phyloP scores from a whole-genome alignment of 2,888 invertebrate species.

The Rhingia campestris region DNA sequence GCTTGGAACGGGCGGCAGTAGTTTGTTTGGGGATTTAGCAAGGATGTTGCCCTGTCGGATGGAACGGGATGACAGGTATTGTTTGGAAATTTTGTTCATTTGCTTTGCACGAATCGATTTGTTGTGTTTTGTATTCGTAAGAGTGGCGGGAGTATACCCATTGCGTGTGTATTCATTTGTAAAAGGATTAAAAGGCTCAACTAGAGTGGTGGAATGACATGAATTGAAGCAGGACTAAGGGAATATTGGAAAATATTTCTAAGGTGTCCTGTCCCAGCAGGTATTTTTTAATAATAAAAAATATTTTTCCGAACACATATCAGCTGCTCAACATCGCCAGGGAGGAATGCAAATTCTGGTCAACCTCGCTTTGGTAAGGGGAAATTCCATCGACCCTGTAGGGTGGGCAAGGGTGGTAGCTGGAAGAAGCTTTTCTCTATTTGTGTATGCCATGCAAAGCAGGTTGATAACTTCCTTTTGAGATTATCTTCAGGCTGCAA shows the following conservation, averaged over 20 bases:
- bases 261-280: slow-evolving; percentile 15
- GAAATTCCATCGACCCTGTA: slow-evolving; percentile 17
- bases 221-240: background rate
- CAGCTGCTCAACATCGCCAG: background rate
- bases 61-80: slow-evolving; percentile 1
- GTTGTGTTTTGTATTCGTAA: slow-evolving; percentile 48
- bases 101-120: slow-evolving; percentile 52
- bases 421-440: background rate
- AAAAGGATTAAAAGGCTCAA: slow-evolving; percentile 29
- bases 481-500: background rate
- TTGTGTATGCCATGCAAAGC: background rate
- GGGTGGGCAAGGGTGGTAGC: background rate
- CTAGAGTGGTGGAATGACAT: background rate
- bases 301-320: slow-evolving; percentile 35
- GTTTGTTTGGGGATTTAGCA: slow-evolving; percentile 24
- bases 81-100: slow-evolving; percentile 37
- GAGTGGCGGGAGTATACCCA: slow-evolving; percentile 3
- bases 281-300: slow-evolving; percentile 57
- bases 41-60: slow-evolving; percentile 29
- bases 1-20: background rate
- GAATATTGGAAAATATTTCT: slow-evolving; percentile 5
- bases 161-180: slow-evolving; percentile 39
- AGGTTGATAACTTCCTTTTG: slow-evolving; percentile 3
- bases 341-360: slow-evolving; percentile 45
- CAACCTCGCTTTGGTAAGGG: background rate